A percentile compares a stretch with the other conserved stretches of the same genome.
Evolutionary conservation across 2,888 invertebrate species (phyloP).

Genomic region (Celastrina argiolus): DNA sequence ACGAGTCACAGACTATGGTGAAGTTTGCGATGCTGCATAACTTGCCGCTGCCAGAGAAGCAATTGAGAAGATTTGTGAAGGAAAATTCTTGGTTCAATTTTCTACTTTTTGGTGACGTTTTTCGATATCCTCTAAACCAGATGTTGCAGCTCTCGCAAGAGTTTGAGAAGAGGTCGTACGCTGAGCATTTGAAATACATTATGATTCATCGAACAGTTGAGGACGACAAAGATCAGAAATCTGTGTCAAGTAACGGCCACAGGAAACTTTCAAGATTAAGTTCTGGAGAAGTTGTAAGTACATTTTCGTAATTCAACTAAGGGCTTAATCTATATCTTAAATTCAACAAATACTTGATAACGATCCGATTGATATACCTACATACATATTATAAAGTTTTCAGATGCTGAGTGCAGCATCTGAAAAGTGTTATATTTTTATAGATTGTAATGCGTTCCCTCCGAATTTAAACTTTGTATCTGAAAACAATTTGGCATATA

Average conservation of each 20-base stretch:
- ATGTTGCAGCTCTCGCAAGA: slow-evolving; percentile 76
- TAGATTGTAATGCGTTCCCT: too few species aligned
- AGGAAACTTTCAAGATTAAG: slow-evolving; percentile 56
- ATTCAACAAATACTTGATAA: too few species aligned
- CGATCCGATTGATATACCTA: too few species aligned
- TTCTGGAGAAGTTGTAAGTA: slow-evolving; percentile 63
- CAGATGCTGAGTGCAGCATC: too few species aligned
- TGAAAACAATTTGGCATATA: too few species aligned
- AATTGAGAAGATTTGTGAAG: slow-evolving; percentile 78
- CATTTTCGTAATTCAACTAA: too few species aligned
- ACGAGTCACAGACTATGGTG: slow-evolving; percentile 78
- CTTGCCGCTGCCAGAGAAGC: slow-evolving; percentile 75
- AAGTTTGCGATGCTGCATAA: slow-evolving; percentile 79
- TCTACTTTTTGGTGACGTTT: slow-evolving; percentile 82
- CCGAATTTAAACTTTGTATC: too few species aligned
- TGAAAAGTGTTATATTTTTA: too few species aligned
- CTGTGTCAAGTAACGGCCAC: slow-evolving; percentile 52
- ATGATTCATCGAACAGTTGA: slow-evolving; percentile 62
- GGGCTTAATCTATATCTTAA: too few species aligned
- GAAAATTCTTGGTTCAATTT: slow-evolving; percentile 84
- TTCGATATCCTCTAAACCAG: slow-evolving; percentile 81
- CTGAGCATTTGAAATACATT: slow-evolving; percentile 79
- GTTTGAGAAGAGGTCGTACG: slow-evolving; percentile 76
- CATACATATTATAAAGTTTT: too few species aligned
- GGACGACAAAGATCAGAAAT: slow-evolving; percentile 65